Evolutionary conservation across 2,113 vertebrate species (phyloP), one percentile per base, ranked within the genome.

Genomic region (Myodes glareolus): DNA sequence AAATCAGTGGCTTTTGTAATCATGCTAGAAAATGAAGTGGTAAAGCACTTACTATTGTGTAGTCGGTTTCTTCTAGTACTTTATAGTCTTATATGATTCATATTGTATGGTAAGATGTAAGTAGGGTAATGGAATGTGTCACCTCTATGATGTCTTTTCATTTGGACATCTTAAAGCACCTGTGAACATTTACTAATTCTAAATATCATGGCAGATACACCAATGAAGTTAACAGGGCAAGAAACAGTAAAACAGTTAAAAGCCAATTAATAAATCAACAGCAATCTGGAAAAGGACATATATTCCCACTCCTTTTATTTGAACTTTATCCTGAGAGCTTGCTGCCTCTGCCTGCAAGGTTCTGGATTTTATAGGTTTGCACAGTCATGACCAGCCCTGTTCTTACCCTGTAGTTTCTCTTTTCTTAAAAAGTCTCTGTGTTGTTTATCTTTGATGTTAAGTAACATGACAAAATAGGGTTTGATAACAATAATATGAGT

Each of bases 161-260:
- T 90, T n/a, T 94, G 76, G 50, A 77, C 16, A 94, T 90, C 19
- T 90, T 68, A 86, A 96, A 92, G 58, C 17, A 95, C 81, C 88
- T 65, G 29, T 17, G 95, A 96, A 68, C 36, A 90, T 42, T 92
- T 75, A 93, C 25, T 85, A 93, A 93, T 93, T 94, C 67, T 0
- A 87, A 94, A 61, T 39, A 90, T 85, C 77, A 88, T 84, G 0
- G 89, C 75, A 73, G 50, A 92, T 25, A 94, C 29, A 95, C 25
- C 78, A 96, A 19, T 70, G 21, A 88, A 72, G 75, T 90, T 97
- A 97, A 97, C 91, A 92, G 94, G 88, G 91, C 65, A 97, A 90
- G 50, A 39, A 58, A 88, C 88, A 70, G 42, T 47, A 33, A 50
- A 95, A 88, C 36, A 91, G 97, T 25, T 96, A 10, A 3, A 45